Evolutionary conservation across 2,888 invertebrate species (phyloP), one percentile per base, ranked within the genome.

Genomic region (Junonia oenone): DNA sequence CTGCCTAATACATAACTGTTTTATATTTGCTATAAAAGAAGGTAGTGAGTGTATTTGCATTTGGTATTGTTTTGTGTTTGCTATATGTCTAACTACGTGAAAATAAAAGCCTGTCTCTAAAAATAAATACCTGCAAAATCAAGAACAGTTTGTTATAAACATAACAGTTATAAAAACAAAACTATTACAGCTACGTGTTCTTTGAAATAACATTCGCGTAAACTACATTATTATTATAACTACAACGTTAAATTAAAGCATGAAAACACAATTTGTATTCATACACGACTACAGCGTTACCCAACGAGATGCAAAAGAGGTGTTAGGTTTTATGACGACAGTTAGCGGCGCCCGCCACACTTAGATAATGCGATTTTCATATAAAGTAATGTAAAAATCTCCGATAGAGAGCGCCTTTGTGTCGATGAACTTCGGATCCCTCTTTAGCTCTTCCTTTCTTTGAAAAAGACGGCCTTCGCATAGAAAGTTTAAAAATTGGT

Each of bases 371-470:
- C 64, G 69, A 74, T 80, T 76, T 75, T 74, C 74, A 73, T 74
- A 78, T 66, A 77, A 72, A 75, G 69, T 75, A 76, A 79, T 77
- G 78, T 73, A 76, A 78, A 77, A 73, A 69, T 58, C 62, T 63
- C 43, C 60, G 56, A 50, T 51, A 56, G 63, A 61, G 61, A 62
- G 61, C 63, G 68, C 68, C 70, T 75, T 71, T 75, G 71, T 71
- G 26, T 1, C 9, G 63, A 62, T 26, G 62, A 60, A 45, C 61
- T 63, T 63, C 64, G 35, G 51, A 43, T 19, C 45, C 29, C 35
- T 17, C 35, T 50, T 14, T 15, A 40, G 38, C 38, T 40, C 11
- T 40, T 19, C 15, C 9, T 14, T 6, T 3, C 22, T 4, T 22
- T 22, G 26, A n/a, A 43, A 43, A 26, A 43, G 43, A 43, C 26